Evolutionary conservation across 2,888 invertebrate species (phyloP).

Genomic region (Eugnorisma glareosa): DNA sequence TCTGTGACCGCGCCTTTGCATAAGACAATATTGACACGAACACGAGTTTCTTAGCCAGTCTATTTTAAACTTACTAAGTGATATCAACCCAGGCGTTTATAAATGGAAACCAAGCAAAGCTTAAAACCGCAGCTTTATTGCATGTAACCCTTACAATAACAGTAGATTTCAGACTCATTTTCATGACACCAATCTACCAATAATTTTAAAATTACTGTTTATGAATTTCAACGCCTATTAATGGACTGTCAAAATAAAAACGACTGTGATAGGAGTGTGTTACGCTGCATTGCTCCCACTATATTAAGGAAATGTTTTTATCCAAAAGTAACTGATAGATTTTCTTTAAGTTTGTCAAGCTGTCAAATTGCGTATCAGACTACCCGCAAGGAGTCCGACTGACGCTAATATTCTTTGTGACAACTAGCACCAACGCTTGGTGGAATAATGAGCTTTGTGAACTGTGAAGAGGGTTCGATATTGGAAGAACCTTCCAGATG

Average conservation of each 20-base stretch:
- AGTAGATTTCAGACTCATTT: not conserved
- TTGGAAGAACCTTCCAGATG: constrained; percentile 8
- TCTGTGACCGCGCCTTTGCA: constrained; percentile 66
- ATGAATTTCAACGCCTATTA: not conserved
- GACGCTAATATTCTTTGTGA: constrained; percentile 31
- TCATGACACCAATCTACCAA: not conserved
- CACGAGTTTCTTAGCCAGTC: constrained; percentile 34
- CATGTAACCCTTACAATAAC: too few species aligned
- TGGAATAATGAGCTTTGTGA: constrained; percentile 27
- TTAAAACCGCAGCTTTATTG: not conserved
- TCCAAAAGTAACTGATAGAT: constrained; percentile 1
- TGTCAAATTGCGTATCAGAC: not conserved
- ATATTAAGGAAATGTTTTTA: not conserved
- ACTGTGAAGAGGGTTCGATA: constrained; percentile 24
- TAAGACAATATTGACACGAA: constrained; percentile 45
- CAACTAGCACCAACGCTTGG: constrained; percentile 14
- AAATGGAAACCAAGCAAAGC: not conserved
- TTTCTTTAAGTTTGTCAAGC: not conserved
- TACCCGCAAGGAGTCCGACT: not conserved
- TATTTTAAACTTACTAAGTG: constrained; percentile 45
- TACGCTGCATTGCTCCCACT: not conserved
- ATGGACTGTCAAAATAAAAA: not conserved
- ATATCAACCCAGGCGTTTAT: constrained; percentile 3
- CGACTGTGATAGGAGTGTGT: not conserved
- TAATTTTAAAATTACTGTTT: not conserved